These are phyloP conservation scores for Apostichopus parvimensis DNA, from an alignment of 35 echinoderm and acorn worm genomes.

Conservation along the genomic window DNA sequence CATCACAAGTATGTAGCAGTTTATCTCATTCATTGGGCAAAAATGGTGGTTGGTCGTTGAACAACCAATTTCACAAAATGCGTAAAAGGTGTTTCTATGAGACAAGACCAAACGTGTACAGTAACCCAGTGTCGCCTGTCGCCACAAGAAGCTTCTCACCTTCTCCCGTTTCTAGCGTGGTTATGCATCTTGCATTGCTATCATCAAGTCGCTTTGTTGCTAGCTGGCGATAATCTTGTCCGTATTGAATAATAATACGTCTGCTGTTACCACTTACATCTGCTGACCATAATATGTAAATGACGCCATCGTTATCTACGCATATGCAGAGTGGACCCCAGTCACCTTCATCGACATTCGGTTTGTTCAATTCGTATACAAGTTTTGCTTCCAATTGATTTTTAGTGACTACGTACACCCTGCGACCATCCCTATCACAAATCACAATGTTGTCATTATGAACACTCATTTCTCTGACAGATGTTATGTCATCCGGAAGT, in stretches of 20 bases:
- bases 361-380: neutral
- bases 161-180: neutral
- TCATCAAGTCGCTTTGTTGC: neutral
- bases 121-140: neutral
- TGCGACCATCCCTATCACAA: neutral
- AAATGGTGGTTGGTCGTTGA: no score
- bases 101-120: slow-evolving; percentile 11
- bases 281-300: slow-evolving; percentile 18
- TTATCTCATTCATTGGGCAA: no score
- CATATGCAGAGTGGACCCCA: slow-evolving; percentile 1
- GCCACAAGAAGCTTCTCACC: slow-evolving; percentile 1
- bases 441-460: slow-evolving; percentile 3
- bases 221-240: neutral
- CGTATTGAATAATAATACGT: neutral
- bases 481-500: neutral
- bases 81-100: neutral
- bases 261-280: no score
- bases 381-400: neutral
- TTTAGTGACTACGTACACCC: neutral
- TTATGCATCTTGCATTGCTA: neutral
- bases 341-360: neutral
- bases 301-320: neutral
- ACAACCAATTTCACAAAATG: no score
- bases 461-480: neutral
- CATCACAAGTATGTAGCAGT: no score